These are phyloP conservation scores for Lacanobia oleracea DNA, from an alignment of 2,888 invertebrate species.

Conservation along the genomic window DNA sequence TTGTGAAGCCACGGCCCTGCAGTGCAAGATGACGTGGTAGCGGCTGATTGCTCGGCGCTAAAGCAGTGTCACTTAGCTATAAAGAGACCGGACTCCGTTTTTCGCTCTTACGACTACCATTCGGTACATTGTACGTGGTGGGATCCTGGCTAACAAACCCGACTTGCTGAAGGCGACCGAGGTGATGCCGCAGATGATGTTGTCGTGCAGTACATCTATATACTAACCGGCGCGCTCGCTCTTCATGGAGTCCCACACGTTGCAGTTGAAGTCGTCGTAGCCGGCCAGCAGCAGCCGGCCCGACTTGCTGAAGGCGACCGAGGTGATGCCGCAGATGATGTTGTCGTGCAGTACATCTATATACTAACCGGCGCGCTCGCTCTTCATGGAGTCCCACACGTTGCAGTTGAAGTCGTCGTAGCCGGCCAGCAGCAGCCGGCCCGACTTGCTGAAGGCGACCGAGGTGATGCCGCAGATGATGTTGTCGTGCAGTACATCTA, in stretches of 20 bases:
- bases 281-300: constrained; percentile 99
- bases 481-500: constrained; percentile 99
- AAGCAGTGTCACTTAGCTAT: too few species aligned
- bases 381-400: constrained; percentile 99
- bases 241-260: constrained; percentile 99
- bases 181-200: too few species aligned
- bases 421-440: constrained; percentile 98
- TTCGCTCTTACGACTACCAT: too few species aligned
- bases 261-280: constrained; percentile 99
- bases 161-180: constrained; percentile 88
- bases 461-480: constrained; percentile 99
- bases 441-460: constrained; percentile 99
- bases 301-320: constrained; percentile 98
- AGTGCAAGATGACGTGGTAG: too few species aligned
- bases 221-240: constrained; percentile 97
- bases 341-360: too few species aligned
- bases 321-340: too few species aligned
- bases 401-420: constrained; percentile 99
- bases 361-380: constrained; percentile 96
- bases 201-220: too few species aligned
- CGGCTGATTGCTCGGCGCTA: too few species aligned
- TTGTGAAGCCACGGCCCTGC: too few species aligned
- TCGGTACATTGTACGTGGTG: too few species aligned
- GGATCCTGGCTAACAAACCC: constrained; percentile 86
- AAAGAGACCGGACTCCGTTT: too few species aligned